Evolutionary conservation across 2,888 invertebrate genomes (phyloP), one percentile per base, ranked within the genome.

Genomic region (Coenonympha arcania): DNA sequence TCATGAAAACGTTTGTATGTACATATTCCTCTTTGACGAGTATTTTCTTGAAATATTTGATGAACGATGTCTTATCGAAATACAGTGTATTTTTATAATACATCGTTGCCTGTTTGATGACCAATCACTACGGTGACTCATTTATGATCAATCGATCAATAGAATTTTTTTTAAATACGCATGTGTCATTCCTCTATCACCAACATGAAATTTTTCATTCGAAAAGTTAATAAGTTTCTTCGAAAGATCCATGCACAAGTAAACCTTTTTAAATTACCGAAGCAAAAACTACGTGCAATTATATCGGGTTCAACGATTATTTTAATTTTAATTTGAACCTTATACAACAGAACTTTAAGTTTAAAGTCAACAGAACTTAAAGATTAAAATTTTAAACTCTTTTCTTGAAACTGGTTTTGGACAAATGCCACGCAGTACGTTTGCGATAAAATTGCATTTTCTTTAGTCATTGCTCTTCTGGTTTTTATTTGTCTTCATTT

Each of bases 361-460:
- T 30, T 2, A 11, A 13, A 41, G 2, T n/a, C 1, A 1, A 4
- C 8, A 11, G 30, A 4, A 1, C 0, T 8, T 15, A 41, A 28
- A 19, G 4, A 4, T 36, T 19, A 1, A 8, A n/a, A 36, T 11
- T 9, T 13, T 4, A 4, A 13, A 2, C 6, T 16, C 9, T 18
- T 34, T 8, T 8, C 6, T 30, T n/a, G 20, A 16, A 20, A 33
- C 43, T 11, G 20, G 33, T 43, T 43, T 33, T 33, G 33, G 43
- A 33, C 19, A 20, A 43, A 31, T 33, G 33, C 33, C 31, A 43
- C 30, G 31, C 20, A 33, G n/a, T 19, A 15, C 5, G n/a, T 43
- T 33, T 43, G 15, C 20, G 13, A 43, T 43, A 30, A 33, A 43
- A 31, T 22, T 43, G 43, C 22, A 43, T 22, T 6, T 15, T 22